Evolutionary conservation across 37 sponge, comb jelly and placozoan species (phyloP).

Genomic region (Hormiphora californensis): DNA sequence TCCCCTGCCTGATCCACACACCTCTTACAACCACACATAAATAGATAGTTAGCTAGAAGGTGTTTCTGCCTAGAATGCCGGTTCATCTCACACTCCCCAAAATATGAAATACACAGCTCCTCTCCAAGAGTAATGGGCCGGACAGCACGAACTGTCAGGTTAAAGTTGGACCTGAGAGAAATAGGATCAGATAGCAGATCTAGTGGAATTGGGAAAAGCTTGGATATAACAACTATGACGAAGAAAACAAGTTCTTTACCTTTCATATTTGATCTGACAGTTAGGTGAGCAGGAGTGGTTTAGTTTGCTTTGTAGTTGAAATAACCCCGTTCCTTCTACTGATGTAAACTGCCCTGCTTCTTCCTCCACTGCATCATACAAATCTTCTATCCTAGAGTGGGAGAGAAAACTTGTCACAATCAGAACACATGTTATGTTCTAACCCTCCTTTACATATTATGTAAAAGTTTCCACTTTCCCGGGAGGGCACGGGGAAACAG

Average conservation of each 20-base stretch:
- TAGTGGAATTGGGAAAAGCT: no score
- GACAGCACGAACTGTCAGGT: neutral
- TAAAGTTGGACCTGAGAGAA: neutral
- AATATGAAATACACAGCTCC: constrained; percentile 45
- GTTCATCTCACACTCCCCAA: neutral
- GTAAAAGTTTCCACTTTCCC: no score
- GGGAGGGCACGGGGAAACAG: no score
- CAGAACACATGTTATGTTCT: no score
- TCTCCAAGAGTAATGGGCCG: neutral
- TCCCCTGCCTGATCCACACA: neutral
- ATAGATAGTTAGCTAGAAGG: constrained; percentile 25
- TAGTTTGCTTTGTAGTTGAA: constrained; percentile 10
- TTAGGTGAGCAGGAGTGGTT: constrained; percentile 46
- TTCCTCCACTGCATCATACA: constrained; percentile 6
- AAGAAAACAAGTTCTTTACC: no score
- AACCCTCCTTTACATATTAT: no score
- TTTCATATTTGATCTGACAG: constrained; percentile 18
- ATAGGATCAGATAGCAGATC: constrained; percentile 7
- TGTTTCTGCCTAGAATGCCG: constrained; percentile 27
- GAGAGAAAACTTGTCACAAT: no score
- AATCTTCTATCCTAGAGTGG: neutral
- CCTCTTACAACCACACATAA: constrained; percentile 13
- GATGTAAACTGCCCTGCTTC: neutral
- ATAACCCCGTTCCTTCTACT: constrained; percentile 42
- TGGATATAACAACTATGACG: no score